phyloP scores from a whole-genome alignment of 2,888 invertebrate species.

The Machimus atricapillus region DNA sequence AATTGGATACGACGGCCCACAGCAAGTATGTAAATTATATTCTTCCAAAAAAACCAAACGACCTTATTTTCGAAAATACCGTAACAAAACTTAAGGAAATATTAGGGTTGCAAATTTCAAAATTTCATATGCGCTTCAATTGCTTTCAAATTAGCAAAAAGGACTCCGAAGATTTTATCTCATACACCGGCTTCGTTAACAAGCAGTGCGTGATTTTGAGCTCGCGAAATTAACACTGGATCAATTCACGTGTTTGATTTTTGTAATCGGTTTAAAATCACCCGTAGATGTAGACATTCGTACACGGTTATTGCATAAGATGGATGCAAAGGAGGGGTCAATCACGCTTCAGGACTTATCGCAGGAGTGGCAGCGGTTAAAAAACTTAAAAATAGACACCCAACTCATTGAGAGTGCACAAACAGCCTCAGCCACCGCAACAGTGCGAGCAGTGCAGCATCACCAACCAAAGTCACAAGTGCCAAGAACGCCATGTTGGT shows the following conservation, averaged over 20 bases:
- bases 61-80: too few species aligned
- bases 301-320: too few species aligned
- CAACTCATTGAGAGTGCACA: slow-evolving; percentile 27
- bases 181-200: slow-evolving; percentile 10
- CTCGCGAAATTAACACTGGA: slow-evolving; percentile 34
- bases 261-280: slow-evolving; percentile 25
- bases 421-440: neutral
- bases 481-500: slow-evolving; percentile 44
- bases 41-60: too few species aligned
- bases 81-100: neutral
- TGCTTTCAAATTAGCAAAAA: slow-evolving; percentile 33
- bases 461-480: neutral
- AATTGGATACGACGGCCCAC: slow-evolving; percentile 14
- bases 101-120: slow-evolving; percentile 30
- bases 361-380: too few species aligned
- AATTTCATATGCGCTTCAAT: neutral
- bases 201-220: slow-evolving; percentile 34
- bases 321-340: too few species aligned
- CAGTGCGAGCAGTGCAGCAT: neutral
- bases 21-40: too few species aligned
- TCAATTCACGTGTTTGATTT: slow-evolving; percentile 34
- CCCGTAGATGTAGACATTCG: too few species aligned
- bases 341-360: too few species aligned
- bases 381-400: slow-evolving; percentile 15
- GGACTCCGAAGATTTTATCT: slow-evolving; percentile 14